Evolutionary conservation across 2,888 invertebrate genomes (phyloP), one percentile per base, ranked within the genome.

Genomic region (Hydriomena furcata): DNA sequence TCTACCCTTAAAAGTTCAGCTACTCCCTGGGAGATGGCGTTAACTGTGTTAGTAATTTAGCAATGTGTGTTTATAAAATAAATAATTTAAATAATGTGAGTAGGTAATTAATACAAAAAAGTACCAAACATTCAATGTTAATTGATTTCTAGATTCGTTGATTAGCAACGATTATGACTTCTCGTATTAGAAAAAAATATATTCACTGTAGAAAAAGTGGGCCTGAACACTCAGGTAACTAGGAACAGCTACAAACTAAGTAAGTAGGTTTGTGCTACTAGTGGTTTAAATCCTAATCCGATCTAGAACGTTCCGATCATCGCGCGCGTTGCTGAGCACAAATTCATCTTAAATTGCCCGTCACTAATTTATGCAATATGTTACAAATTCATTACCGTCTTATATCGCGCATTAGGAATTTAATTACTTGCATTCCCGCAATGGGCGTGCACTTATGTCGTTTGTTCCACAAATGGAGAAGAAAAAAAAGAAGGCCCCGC

Each of bases 401-500:
- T 66, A 67, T 63, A 66, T 55, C 34, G 53, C 61, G 50, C 62
- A 68, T 67, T 67, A 66, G 58, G 58, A 60, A 60, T 66, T 68
- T 73, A 77, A 76, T 79, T 68, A 72, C 57, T 66, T 61, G 65
- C 53, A 68, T 73, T 63, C 60, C 66, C 62, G 59, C 58, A 65
- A 66, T 70, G 71, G 79, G 79, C 71, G 82, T 69, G 67, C 52
- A 63, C 53, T 51, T 61, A 61, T 59, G 70, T 72, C 77, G 73
- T 76, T 78, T 79, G 75, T 78, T 73, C 68, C 59, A 71, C 65
- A 74, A 73, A 73, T 68, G 64, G 73, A 61, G 63, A 74, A 78
- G 82, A 82, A 82, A 78, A 63, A 61, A 54, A 53, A 53, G 48
- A 58, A 43, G n/a, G 68, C 65, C 63, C 76, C 81, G 71, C 82